Evolutionary conservation across 2,888 invertebrate species (phyloP).

Genomic region (Erynnis tages): DNA sequence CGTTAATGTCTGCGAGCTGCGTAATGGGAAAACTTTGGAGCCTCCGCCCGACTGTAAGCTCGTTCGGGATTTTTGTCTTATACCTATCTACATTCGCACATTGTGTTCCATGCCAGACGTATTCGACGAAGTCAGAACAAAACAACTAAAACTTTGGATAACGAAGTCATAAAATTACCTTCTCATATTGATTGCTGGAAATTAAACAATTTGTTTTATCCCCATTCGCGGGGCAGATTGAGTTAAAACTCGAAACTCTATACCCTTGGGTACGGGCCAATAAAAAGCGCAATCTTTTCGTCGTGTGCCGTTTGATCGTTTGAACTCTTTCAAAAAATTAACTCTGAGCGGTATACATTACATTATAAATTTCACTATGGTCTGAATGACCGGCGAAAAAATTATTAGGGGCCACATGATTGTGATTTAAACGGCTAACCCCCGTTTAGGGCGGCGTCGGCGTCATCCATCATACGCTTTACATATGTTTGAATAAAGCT

Average conservation of each 20-base stretch:
- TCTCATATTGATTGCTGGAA: conserved; percentile 24
- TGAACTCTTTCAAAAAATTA: conserved; percentile 59
- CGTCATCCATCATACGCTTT: conserved; percentile 82
- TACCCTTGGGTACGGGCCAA: conserved; percentile 43
- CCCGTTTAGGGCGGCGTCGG: conserved; percentile 61
- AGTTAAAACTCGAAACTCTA: conserved; percentile 27
- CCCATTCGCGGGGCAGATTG: conserved; percentile 28
- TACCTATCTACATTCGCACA: conserved; percentile 43
- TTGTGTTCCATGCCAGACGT: conserved; percentile 54
- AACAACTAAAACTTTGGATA: conserved; percentile 22
- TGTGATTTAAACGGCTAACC: conserved; percentile 76
- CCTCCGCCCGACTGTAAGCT: conserved; percentile 37
- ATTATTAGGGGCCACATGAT: conserved; percentile 68
- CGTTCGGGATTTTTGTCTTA: conserved; percentile 47
- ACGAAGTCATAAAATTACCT: conserved; percentile 12
- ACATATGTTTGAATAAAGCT: conserved; percentile 83
- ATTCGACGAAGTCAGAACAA: conserved; percentile 49
- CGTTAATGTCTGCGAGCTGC: conserved; percentile 74
- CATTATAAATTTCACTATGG: conserved; percentile 70
- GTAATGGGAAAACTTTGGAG: conserved; percentile 77
- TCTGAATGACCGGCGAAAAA: conserved; percentile 75
- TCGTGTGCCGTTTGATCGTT: conserved; percentile 71
- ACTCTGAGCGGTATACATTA: conserved; percentile 62
- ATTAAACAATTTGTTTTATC: conserved; percentile 32
- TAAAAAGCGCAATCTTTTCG: conserved; percentile 72